Percentiles rank a stretch among this genome's conserved stretches.
Evolutionary conservation across 2,888 invertebrate species (phyloP).

Genomic region (Mesoligia furuncula): DNA sequence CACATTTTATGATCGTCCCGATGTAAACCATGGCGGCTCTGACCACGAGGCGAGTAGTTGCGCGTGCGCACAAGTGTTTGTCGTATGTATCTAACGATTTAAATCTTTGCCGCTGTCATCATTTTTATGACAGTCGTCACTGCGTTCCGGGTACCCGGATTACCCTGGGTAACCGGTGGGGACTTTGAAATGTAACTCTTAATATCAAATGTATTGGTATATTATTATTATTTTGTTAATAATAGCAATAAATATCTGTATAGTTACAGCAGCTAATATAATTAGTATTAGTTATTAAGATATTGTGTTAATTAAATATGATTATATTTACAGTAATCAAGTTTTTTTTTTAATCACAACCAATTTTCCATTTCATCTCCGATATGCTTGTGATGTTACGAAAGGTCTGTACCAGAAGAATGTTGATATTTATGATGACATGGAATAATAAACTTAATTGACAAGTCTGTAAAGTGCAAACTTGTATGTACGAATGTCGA

Average conservation of each 20-base stretch:
- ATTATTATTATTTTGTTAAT: conserved; percentile 12
- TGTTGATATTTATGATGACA: not conserved
- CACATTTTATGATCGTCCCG: not conserved
- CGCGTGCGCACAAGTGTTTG: not conserved
- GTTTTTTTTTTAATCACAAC: conserved; percentile 17
- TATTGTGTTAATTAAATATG: conserved; percentile 47
- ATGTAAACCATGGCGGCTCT: not conserved
- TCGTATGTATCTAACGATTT: not conserved
- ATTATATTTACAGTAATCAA: conserved; percentile 38
- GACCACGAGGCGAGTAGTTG: not conserved
- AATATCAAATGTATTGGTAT: conserved; percentile 8
- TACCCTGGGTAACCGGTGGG: not conserved
- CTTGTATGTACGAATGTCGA: no score
- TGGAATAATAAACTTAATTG: not conserved
- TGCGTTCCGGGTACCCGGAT: not conserved
- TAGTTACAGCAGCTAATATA: conserved; percentile 34
- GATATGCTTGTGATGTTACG: not conserved
- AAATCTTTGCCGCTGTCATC: not conserved
- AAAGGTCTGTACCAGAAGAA: not conserved
- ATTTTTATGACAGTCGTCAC: not conserved
- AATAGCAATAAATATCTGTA: conserved; percentile 11
- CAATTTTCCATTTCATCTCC: not conserved
- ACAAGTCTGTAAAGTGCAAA: not conserved
- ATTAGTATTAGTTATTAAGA: conserved; percentile 50
- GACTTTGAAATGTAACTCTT: conserved; percentile 2